Evolutionary conservation across 2,113 vertebrate genomes (phyloP).

Genomic region (Leucosticte australis): DNA sequence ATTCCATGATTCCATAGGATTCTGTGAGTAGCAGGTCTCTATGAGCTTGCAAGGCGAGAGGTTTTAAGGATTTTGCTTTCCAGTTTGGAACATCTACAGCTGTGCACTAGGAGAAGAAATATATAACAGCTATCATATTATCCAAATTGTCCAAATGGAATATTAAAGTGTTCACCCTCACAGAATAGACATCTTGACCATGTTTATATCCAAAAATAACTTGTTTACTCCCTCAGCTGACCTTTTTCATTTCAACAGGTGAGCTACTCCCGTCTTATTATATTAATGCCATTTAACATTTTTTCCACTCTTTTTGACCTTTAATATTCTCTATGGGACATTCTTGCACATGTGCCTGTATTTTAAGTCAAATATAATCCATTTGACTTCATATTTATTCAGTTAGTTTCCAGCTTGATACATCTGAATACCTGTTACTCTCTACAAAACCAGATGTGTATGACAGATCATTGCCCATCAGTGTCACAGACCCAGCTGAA

Average conservation of each 20-base stretch:
- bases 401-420: not conserved
- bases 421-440: not conserved
- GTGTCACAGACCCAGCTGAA: not conserved
- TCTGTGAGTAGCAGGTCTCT: not conserved
- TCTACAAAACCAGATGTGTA: not conserved
- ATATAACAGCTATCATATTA: not conserved
- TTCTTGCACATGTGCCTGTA: not conserved
- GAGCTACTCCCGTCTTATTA: not conserved
- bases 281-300: not conserved
- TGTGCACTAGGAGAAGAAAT: not conserved
- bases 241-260: not conserved
- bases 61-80: not conserved
- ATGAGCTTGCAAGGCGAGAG: not conserved
- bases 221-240: not conserved
- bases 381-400: not conserved
- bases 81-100: not conserved
- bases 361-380: not conserved
- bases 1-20: not conserved
- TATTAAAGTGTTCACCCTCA: not conserved
- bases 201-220: not conserved
- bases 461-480: not conserved
- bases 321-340: not conserved
- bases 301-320: not conserved
- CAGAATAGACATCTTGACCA: not conserved
- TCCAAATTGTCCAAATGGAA: not conserved